These are phyloP conservation scores for Pimephales promelas DNA, from an alignment of 2,113 vertebrate species.

Conservation along the genomic window DNA sequence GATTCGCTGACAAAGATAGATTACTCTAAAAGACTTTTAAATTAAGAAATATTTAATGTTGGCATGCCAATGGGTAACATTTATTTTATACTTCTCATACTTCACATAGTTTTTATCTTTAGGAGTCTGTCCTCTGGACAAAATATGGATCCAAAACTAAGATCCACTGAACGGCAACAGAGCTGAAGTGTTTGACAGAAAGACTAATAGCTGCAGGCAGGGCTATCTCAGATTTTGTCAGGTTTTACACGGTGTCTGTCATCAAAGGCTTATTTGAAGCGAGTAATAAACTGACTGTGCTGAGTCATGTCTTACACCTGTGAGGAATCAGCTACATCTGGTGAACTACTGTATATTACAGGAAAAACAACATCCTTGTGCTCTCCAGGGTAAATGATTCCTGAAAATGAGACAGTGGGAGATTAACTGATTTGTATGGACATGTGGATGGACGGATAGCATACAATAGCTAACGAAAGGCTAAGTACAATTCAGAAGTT, in stretches of 20 bases:
- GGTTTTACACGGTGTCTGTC: background rate
- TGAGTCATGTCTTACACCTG: constrained; percentile 12
- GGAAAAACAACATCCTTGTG: background rate
- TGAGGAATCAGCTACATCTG: background rate
- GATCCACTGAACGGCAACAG: background rate
- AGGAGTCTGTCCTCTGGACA: background rate
- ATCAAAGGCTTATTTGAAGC: constrained; percentile 17
- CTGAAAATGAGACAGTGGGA: background rate
- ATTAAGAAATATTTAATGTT: background rate
- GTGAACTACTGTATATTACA: background rate
- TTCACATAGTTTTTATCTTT: background rate
- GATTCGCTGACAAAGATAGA: constrained; percentile 7
- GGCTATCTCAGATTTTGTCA: background rate
- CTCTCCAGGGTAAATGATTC: background rate
- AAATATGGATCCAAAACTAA: background rate
- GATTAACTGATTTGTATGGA: background rate
- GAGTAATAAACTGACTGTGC: background rate
- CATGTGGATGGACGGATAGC: background rate
- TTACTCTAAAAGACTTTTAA: background rate
- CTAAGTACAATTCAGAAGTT: background rate
- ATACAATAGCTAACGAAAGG: background rate
- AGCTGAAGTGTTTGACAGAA: background rate
- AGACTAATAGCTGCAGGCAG: background rate
- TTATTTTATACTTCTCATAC: background rate
- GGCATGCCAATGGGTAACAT: background rate